Conservation (phyloP, 2,113 vertebrate genomes). For the Onychostruthus taczanowskii region DNA sequence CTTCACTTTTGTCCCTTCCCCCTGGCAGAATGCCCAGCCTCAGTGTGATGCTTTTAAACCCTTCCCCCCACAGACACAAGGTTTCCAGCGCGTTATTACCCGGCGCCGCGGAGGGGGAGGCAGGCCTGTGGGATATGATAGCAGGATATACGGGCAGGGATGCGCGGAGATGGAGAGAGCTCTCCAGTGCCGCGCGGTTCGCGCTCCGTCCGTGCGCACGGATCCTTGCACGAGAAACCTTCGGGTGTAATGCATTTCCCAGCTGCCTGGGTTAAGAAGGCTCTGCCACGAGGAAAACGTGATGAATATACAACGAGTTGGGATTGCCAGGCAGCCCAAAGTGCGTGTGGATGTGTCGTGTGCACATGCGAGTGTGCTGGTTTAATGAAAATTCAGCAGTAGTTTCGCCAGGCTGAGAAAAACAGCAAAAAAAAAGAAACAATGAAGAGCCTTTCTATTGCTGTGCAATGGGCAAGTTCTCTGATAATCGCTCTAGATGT, state of each 20-base stretch:
- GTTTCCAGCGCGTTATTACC: slow-evolving; percentile 32
- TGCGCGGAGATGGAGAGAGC: background rate
- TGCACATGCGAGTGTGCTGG: background rate
- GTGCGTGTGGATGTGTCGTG: background rate
- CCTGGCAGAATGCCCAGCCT: slow-evolving; percentile 62
- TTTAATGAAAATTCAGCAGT: slow-evolving; percentile 57
- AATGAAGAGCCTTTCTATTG: slow-evolving; percentile 16
- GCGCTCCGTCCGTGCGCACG: rapidly evolving
- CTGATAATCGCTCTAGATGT: slow-evolving; percentile 47
- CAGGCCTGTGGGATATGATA: background rate
- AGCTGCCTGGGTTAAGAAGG: background rate
- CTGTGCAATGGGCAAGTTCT: slow-evolving; percentile 41
- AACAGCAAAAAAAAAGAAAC: slow-evolving; percentile 20
- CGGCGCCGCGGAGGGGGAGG: background rate
- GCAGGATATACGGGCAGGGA: background rate
- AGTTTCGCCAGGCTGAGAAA: slow-evolving; percentile 22
- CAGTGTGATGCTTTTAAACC: slow-evolving; percentile 66
- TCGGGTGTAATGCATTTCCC: rapidly evolving
- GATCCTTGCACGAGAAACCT: background rate
- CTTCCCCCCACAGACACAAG: slow-evolving; percentile 31
- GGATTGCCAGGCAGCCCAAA: background rate
- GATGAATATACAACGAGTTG: slow-evolving; percentile 7
- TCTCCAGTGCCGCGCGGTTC: background rate
- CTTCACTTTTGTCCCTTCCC: slow-evolving; percentile 63
- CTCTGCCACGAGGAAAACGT: background rate